Evolutionary conservation across 2,797 vertebrate genomes (phyloP), one percentile per base, ranked within the genome.

Genomic region (Protosalanx chinensis): DNA sequence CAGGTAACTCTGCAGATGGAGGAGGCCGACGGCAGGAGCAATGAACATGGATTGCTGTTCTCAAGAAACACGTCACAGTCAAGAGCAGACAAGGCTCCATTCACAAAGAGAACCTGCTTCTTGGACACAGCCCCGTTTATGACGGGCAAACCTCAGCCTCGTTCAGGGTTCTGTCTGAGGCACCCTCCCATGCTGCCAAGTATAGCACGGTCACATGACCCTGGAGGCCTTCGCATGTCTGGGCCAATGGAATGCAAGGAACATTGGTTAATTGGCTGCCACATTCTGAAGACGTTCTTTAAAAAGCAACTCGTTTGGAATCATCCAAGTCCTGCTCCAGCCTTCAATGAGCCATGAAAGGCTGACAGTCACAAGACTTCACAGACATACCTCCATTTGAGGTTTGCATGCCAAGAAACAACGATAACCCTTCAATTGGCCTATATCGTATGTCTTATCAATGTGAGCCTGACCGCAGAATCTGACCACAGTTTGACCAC

Each of bases 1-100:
- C 76, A 99, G 97, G 96, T 27, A 93, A 95, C 72, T 97, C 96
- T 0, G 93, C 93, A 1, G 96, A 98, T 0, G 94, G 95, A 0
- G 94, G 93, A 6, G 90, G 94, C 80, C 97, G 94, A 81, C 93
- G 94, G 58, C 97, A 96, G 85, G 97, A 98, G 29, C 49, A 59
- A 33, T 72, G 74, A 72, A 79, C 46, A 35, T 74, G 74, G 72
- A 68, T 58, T 35, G 71, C 35, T 63, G 27, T 68, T 64, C 67
- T 64, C 33, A 41, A 70, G 37, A 83, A 78, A 76, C 59, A 37
- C 51, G 51, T 60, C 41, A 76, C 57, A 67, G 64, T 41, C 68
- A 32, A 67, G n/a, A 70, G 73, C 16, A 61, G 64, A 18, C 20
- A 41, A 20, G 20, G 58, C 0, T 23, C 58, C 33, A 41, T 49